Percentiles rank a stretch among this genome's conserved stretches.
These are phyloP conservation scores for Brachymystax lenok DNA, from an alignment of 2,797 vertebrate species.

Conservation along the genomic window DNA sequence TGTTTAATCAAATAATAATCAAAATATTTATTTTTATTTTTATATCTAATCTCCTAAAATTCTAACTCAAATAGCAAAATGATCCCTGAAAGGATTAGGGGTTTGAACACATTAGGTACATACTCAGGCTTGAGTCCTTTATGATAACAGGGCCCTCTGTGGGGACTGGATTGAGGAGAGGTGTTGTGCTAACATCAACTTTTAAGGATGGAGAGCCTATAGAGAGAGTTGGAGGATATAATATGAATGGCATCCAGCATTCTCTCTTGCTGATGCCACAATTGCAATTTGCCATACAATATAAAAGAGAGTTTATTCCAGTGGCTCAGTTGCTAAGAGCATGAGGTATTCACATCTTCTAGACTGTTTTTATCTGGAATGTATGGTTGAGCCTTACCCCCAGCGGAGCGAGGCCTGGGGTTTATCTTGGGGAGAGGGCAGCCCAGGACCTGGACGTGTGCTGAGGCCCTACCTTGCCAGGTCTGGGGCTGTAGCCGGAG, in stretches of 20 bases:
- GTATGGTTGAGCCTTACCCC: conserved; percentile 39
- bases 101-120: conserved; percentile 19
- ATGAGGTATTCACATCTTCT: no score
- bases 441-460: conserved; percentile 78
- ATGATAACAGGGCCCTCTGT: conserved; percentile 63
- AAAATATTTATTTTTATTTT: no score
- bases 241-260: conserved; percentile 16
- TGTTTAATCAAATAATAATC: no score
- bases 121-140: conserved; percentile 64
- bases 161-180: conserved; percentile 27
- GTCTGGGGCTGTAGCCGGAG: conserved; percentile 73
- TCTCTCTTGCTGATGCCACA: not conserved
- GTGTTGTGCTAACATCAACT: conserved; percentile 33
- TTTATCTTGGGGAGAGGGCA: conserved; percentile 63
- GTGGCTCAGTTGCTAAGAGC: no score
- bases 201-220: conserved; percentile 56
- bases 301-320: no score
- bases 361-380: no score
- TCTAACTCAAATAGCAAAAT: no score
- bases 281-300: no score
- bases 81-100: no score
- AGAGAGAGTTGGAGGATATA: conserved; percentile 9
- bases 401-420: conserved; percentile 40
- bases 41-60: no score
- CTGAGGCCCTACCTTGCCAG: conserved; percentile 70